These are phyloP conservation scores for Leuctra nigra DNA, from an alignment of 2,888 invertebrate species.

Conservation along the genomic window DNA sequence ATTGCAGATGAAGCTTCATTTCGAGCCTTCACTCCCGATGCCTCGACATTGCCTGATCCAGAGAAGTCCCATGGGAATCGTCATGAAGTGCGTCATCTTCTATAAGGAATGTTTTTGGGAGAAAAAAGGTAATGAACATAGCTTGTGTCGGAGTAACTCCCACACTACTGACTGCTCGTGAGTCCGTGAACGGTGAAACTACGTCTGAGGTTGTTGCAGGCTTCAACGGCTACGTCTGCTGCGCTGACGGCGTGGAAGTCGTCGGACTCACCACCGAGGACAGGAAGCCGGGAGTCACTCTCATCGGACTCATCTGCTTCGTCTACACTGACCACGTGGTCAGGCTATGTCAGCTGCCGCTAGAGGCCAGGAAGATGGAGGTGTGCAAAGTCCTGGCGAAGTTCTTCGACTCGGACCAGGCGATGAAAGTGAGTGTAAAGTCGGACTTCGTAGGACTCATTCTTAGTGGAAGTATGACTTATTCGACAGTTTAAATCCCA, in stretches of 20 bases:
- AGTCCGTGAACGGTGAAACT: no score
- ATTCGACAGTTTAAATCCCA: no score
- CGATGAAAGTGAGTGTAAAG: constrained; percentile 22
- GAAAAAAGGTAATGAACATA: background rate
- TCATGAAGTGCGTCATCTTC: constrained; percentile 11
- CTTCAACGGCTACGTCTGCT: constrained; percentile 27
- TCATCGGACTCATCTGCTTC: constrained; percentile 27
- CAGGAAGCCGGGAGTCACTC: constrained; percentile 22
- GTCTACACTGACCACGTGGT: constrained; percentile 24
- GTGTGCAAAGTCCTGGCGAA: constrained; percentile 24
- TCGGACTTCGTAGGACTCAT: no score
- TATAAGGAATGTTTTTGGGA: constrained; percentile 9
- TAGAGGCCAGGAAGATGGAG: constrained; percentile 20
- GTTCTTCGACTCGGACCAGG: constrained; percentile 25
- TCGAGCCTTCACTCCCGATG: background rate
- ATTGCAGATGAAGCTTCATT: constrained; percentile 10
- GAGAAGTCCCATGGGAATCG: constrained; percentile 10
- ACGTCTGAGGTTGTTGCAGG: no score
- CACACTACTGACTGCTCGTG: no score
- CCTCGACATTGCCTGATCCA: background rate
- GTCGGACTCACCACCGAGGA: constrained; percentile 25
- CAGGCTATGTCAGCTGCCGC: constrained; percentile 19
- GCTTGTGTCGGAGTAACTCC: no score
- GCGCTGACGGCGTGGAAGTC: constrained; percentile 26
- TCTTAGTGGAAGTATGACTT: no score